Conservation (phyloP, 2,888 invertebrate genomes). For the Drosophila longiperda region DNA sequence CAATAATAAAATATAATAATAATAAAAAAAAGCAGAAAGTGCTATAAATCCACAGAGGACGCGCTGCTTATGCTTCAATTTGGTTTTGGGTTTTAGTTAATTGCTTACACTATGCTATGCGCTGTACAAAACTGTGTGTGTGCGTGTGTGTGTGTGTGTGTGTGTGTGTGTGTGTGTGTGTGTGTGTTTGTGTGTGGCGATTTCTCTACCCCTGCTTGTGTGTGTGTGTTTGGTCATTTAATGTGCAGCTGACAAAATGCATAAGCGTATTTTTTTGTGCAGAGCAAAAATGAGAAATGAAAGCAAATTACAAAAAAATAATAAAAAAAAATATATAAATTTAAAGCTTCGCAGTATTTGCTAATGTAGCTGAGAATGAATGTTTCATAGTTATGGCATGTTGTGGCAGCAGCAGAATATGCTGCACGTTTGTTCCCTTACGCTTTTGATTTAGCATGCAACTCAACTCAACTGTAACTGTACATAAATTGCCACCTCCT, state of each 20-base stretch:
- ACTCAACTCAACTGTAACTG: constrained; percentile 33
- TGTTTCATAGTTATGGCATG: constrained; percentile 45
- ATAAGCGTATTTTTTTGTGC: constrained; percentile 59
- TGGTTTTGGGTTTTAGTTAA: constrained; percentile 62
- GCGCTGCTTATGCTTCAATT: constrained; percentile 72
- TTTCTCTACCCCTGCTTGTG: constrained; percentile 33
- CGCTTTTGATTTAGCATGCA: constrained; percentile 61
- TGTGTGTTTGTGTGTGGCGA: neutral
- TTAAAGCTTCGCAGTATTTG: constrained; percentile 84
- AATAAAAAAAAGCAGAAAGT: constrained; percentile 33
- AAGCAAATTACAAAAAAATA: constrained; percentile 38
- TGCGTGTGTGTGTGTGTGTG: neutral
- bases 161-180: constrained; percentile 5
- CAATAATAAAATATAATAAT: constrained; percentile 37
- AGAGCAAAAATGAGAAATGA: constrained; percentile 47
- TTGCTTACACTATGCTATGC: constrained; percentile 51
- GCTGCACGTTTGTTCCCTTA: constrained; percentile 55
- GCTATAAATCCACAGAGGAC: constrained; percentile 53
- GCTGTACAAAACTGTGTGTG: constrained; percentile 1
- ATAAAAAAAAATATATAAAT: constrained; percentile 52
- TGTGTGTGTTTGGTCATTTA: constrained; percentile 21
- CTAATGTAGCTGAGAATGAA: constrained; percentile 72
- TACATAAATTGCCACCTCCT: constrained; percentile 44
- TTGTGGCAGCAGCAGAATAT: constrained; percentile 57
- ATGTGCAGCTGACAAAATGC: constrained; percentile 46